phyloP scores from a whole-genome alignment of 1,140 invertebrate genomes.

The Drusus annulatus region DNA sequence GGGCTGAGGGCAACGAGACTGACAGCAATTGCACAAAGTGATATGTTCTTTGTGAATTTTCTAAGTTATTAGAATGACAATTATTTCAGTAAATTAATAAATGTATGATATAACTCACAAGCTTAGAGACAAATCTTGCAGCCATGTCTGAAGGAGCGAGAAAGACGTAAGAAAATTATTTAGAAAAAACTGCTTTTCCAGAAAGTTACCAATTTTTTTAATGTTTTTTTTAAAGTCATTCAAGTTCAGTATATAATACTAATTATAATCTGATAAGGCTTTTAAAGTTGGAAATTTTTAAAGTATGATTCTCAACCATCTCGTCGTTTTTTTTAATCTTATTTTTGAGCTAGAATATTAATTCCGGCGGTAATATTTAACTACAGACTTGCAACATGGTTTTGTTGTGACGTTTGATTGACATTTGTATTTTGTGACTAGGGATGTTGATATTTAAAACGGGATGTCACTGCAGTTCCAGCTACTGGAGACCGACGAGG shows the following conservation, averaged over 20 bases:
- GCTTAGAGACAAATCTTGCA: slow-evolving; percentile 70
- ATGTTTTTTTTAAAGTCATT: too few relatives aligned
- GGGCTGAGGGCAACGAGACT: not conserved
- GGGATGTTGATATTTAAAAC: too few relatives aligned
- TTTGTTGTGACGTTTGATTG: slow-evolving; percentile 44
- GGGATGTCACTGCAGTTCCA: too few relatives aligned
- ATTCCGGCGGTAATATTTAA: too few relatives aligned
- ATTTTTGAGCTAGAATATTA: too few relatives aligned
- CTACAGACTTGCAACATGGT: not conserved
- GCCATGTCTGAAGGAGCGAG: slow-evolving; percentile 70
- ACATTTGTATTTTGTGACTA: slow-evolving; percentile 6
- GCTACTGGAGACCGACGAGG: too few relatives aligned
- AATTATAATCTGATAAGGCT: too few relatives aligned
- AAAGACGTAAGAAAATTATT: slow-evolving; percentile 59
- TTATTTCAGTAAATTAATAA: not conserved
- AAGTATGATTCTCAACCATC: too few relatives aligned
- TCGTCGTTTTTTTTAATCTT: too few relatives aligned
- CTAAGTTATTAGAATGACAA: not conserved
- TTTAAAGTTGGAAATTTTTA: too few relatives aligned
- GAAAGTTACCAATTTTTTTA: too few relatives aligned
- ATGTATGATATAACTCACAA: slow-evolving; percentile 63
- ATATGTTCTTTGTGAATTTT: not conserved
- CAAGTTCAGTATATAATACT: too few relatives aligned
- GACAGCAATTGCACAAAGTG: not conserved
- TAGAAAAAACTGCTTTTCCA: not conserved